phyloP scores from a whole-genome alignment of 2,797 vertebrate genomes.

The Myotis pilosus region DNA sequence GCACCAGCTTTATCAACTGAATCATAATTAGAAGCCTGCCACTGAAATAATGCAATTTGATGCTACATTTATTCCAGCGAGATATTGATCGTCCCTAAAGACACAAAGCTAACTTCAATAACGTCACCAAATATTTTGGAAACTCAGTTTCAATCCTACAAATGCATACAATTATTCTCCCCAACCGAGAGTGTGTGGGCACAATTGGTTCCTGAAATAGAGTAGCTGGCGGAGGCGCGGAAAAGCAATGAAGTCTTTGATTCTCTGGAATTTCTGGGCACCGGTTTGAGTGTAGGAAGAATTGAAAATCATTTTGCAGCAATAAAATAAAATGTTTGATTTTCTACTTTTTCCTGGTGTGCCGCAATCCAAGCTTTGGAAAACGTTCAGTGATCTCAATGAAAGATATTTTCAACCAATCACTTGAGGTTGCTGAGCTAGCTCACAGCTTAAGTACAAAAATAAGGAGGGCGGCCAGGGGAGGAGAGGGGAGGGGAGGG shows the following conservation, averaged over 20 bases:
- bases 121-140: constrained; percentile 44
- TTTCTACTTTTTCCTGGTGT: constrained; percentile 14
- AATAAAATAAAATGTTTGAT: constrained; percentile 26
- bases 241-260: constrained; percentile 12
- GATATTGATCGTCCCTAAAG: constrained; percentile 52
- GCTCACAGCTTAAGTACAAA: not conserved
- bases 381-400: constrained; percentile 45
- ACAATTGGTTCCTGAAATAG: constrained; percentile 5
- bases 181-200: not conserved
- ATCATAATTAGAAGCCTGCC: constrained; percentile 72
- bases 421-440: not conserved
- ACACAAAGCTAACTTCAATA: constrained; percentile 45
- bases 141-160: constrained; percentile 41
- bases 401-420: constrained; percentile 23
- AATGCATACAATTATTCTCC: constrained; percentile 39
- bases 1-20: constrained; percentile 68
- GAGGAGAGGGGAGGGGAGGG: not conserved
- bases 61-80: constrained; percentile 70
- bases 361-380: not conserved
- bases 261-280: constrained; percentile 24
- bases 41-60: constrained; percentile 71
- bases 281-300: not conserved
- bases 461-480: not conserved
- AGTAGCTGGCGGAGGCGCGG: not conserved
- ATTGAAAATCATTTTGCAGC: constrained; percentile 32